These are phyloP conservation scores for Bombyx mandarina DNA, from an alignment of 1,140 invertebrate species.

Conservation along the genomic window DNA sequence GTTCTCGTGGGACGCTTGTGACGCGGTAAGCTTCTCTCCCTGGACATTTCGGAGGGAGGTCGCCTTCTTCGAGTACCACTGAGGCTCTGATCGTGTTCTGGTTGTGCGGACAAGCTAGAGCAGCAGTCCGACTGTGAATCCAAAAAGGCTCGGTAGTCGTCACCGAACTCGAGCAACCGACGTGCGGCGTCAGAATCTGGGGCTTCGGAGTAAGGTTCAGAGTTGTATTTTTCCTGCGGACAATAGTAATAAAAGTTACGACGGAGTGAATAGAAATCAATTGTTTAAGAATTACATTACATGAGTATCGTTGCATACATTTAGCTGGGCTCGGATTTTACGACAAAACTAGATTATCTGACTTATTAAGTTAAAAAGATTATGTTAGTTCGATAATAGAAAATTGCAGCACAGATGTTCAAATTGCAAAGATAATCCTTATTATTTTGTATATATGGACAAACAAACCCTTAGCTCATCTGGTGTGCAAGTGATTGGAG, in stretches of 20 bases:
- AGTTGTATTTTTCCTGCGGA: constrained; percentile 89
- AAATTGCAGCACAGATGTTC: too few relatives aligned
- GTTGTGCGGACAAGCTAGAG: constrained; percentile 80
- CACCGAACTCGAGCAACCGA: constrained; percentile 87
- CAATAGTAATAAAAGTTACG: constrained; percentile 17
- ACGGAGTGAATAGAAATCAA: too few relatives aligned
- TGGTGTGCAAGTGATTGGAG: too few relatives aligned
- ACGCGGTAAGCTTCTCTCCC: constrained; percentile 43
- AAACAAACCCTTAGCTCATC: too few relatives aligned
- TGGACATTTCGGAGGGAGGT: constrained; percentile 42
- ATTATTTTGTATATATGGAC: too few relatives aligned
- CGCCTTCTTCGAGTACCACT: constrained; percentile 36
- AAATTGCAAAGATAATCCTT: too few relatives aligned
- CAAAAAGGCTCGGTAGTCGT: constrained; percentile 90
- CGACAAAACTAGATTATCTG: too few relatives aligned
- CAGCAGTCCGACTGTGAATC: constrained; percentile 89
- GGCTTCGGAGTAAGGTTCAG: constrained; percentile 92
- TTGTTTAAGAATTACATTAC: too few relatives aligned
- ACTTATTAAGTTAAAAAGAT: too few relatives aligned
- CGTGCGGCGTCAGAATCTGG: constrained; percentile 88
- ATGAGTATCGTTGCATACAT: too few relatives aligned
- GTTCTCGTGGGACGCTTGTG: constrained; percentile 48
- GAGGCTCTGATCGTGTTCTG: constrained; percentile 74
- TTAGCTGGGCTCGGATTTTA: too few relatives aligned
- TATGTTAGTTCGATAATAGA: too few relatives aligned